Evolutionary conservation across 2,113 vertebrate species (phyloP).

Genomic region (Nannospalax galili): DNA sequence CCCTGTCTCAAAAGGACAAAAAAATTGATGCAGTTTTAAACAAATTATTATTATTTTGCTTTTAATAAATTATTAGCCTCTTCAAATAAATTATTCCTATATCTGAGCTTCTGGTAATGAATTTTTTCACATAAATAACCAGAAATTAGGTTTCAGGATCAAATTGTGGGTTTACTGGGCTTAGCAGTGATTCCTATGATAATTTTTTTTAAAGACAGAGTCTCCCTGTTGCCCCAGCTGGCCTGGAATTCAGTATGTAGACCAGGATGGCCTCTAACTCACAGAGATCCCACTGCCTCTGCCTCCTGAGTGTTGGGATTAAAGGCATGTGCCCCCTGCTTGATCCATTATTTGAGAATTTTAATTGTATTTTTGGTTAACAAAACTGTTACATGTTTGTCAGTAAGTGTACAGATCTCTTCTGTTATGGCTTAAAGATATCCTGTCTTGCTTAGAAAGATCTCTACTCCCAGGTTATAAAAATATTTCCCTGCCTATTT

Average conservation of each 20-base stretch:
- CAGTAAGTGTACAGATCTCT: not conserved
- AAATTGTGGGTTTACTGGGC: not conserved
- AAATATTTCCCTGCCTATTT: not conserved
- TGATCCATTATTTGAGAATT: not conserved
- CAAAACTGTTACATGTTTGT: constrained; percentile 18
- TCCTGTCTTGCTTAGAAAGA: not conserved
- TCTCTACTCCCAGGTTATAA: constrained; percentile 8
- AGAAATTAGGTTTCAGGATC: not conserved
- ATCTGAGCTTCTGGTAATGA: not conserved
- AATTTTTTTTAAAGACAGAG: too few species aligned
- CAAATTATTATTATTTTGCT: not conserved
- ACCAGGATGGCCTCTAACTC: too few species aligned
- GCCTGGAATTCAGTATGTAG: too few species aligned
- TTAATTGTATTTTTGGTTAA: constrained; percentile 8
- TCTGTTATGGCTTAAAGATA: not conserved
- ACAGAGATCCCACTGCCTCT: too few species aligned
- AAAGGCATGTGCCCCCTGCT: too few species aligned
- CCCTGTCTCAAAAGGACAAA: too few species aligned
- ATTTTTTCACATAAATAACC: not conserved
- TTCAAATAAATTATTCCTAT: not conserved
- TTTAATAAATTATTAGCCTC: too few species aligned
- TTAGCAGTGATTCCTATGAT: not conserved
- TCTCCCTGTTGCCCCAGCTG: too few species aligned
- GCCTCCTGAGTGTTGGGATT: too few species aligned
- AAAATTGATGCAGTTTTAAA: too few species aligned